Evolutionary conservation across 2,797 vertebrate genomes (phyloP).

Genomic region (Anguilla anguilla): DNA sequence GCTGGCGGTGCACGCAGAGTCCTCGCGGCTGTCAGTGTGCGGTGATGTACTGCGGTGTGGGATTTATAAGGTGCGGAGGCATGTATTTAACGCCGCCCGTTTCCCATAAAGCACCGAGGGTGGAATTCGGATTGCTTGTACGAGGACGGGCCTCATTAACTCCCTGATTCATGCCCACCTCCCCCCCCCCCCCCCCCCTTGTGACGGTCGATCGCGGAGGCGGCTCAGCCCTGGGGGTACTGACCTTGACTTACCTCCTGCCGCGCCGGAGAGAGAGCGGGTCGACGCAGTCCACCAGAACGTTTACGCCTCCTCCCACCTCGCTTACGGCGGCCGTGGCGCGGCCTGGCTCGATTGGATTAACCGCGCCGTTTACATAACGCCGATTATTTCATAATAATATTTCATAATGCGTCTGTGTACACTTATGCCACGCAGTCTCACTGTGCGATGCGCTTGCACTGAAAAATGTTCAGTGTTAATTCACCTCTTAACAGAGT

Average conservation of each 20-base stretch:
- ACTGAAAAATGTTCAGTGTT: too few relatives aligned
- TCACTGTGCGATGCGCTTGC: neutral
- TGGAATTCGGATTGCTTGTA: conserved; percentile 4
- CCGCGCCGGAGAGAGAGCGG: neutral
- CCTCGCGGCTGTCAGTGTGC: neutral
- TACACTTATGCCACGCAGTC: neutral
- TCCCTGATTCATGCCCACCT: neutral
- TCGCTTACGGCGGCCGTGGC: neutral
- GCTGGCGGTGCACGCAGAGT: neutral
- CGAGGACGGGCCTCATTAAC: neutral
- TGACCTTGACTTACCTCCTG: neutral
- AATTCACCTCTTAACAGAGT: too few relatives aligned
- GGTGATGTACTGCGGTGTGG: neutral
- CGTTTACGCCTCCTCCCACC: neutral
- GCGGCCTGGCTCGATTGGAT: neutral
- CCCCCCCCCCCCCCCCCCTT: neutral
- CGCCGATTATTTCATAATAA: neutral
- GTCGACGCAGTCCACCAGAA: neutral
- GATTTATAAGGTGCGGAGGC: neutral
- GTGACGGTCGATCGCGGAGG: neutral
- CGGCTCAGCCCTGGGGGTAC: neutral
- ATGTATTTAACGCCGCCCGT: neutral
- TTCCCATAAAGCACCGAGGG: neutral
- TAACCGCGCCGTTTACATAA: neutral
- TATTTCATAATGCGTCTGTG: neutral